Conservation (phyloP, 2,888 invertebrate species). For the Pandemis corylana region DNA sequence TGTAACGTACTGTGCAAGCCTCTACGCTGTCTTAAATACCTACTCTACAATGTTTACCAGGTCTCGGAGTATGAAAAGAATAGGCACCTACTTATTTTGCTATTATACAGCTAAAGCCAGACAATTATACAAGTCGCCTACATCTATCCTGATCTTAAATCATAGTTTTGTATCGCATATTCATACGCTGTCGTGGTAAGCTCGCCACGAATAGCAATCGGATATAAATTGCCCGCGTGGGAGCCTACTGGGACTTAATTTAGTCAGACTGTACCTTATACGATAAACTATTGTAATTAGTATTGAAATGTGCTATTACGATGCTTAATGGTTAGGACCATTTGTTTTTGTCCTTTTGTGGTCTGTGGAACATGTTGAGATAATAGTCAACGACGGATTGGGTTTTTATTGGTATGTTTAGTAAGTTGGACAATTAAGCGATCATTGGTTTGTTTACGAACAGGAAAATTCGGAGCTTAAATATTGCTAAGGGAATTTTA, state of each 20-base stretch:
- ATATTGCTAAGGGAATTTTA: no score
- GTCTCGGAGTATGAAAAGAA: background rate
- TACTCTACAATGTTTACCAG: no score
- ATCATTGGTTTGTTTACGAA: background rate
- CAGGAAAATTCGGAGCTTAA: background rate
- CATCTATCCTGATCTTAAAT: conserved; percentile 9
- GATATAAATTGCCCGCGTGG: conserved; percentile 20
- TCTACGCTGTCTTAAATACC: no score
- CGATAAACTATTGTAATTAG: conserved; percentile 11
- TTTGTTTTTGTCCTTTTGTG: background rate
- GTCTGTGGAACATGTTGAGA: background rate
- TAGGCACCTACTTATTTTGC: background rate
- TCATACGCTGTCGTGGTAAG: conserved; percentile 22
- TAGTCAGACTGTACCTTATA: conserved; percentile 2
- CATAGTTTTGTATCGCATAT: conserved; percentile 28
- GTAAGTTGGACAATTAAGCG: background rate
- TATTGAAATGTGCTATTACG: conserved; percentile 5
- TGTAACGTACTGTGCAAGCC: no score
- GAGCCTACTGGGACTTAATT: conserved; percentile 11
- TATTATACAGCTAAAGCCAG: background rate
- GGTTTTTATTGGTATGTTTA: background rate
- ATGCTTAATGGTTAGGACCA: background rate
- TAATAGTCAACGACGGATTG: background rate
- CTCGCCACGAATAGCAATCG: conserved; percentile 3
- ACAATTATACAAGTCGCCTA: conserved; percentile 12